phyloP scores from a whole-genome alignment of 2,113 vertebrate species.

The Strix aluco region DNA sequence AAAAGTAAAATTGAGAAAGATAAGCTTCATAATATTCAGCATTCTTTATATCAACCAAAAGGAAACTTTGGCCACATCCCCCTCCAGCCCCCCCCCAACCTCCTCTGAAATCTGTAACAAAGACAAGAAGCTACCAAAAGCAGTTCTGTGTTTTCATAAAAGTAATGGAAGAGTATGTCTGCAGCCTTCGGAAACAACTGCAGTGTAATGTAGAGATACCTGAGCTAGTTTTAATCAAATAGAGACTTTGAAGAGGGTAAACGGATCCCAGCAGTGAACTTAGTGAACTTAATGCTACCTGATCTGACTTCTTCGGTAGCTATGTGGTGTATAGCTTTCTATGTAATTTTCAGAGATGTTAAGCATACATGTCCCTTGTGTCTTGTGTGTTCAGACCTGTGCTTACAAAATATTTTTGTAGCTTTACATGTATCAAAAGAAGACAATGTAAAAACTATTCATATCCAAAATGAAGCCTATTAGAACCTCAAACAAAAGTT shows the following conservation, averaged over 20 bases:
- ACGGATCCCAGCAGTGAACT: background rate
- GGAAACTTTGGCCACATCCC: background rate
- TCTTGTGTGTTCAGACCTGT: background rate
- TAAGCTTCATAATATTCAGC: background rate
- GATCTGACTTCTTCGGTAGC: background rate
- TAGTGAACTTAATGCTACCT: background rate
- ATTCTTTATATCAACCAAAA: background rate
- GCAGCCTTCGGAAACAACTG: background rate
- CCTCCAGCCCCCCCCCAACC: no score
- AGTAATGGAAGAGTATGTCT: background rate
- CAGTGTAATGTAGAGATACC: background rate
- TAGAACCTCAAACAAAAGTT: background rate
- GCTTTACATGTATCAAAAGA: background rate
- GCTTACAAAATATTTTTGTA: background rate
- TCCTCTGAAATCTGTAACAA: background rate
- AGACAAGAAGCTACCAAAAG: background rate
- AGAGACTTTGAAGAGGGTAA: background rate
- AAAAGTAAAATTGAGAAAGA: background rate
- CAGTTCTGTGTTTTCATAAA: background rate
- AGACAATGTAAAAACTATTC: background rate
- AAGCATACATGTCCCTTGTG: background rate
- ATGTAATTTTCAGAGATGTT: background rate
- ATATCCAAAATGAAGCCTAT: background rate
- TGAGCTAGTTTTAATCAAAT: background rate
- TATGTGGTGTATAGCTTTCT: background rate